Evolutionary conservation across 2,113 vertebrate species (phyloP), one percentile per base, ranked within the genome.

Genomic region (Perca fluviatilis): DNA sequence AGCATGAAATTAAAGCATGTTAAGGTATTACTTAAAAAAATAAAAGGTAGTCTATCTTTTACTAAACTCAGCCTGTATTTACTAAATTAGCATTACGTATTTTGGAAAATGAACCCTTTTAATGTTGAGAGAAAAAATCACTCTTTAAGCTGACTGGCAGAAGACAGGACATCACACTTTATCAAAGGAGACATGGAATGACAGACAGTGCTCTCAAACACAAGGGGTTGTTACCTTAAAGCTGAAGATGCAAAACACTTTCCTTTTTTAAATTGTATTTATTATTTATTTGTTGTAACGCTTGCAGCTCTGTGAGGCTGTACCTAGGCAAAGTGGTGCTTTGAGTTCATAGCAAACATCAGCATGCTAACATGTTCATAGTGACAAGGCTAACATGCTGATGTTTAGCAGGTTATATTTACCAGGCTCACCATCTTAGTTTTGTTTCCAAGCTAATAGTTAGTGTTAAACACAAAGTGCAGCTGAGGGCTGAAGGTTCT

Each of bases 1-100:
- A 78, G 43, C 30, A 68, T 18, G 6, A 69, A 86, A 84, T 65
- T 53, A 78, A 80, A 86, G 54, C 64, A 80, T 53, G 72, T 71
- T 54, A 68, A 60, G 61, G 21, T 60, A 12, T 57, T 50, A 51
- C 43, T 65, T 57, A 27, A 77, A 66, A 33, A 43, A 73, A 67
- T 23, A 80, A 74, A 85, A 64, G 7, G 46, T 30, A 36, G 57
- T 33, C 74, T 57, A 11, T 65, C 14, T 65, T 58, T 75, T 64
- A 11, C 15, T 16, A 0, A 5, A 85, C 43, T 63, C 71, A 62
- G 67, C 21, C 46, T n/a, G 6, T 51, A 57, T 76, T 76, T 65
- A 21, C 1, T 33, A 80, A 73, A 73, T 46, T 57, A n/a, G 27
- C 15, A 78, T 80, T 12, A 57, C n/a, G 60, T 36, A 51, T 56